These are phyloP conservation scores for Anorthoa munda DNA, from an alignment of 2,888 invertebrate species.

Conservation along the genomic window DNA sequence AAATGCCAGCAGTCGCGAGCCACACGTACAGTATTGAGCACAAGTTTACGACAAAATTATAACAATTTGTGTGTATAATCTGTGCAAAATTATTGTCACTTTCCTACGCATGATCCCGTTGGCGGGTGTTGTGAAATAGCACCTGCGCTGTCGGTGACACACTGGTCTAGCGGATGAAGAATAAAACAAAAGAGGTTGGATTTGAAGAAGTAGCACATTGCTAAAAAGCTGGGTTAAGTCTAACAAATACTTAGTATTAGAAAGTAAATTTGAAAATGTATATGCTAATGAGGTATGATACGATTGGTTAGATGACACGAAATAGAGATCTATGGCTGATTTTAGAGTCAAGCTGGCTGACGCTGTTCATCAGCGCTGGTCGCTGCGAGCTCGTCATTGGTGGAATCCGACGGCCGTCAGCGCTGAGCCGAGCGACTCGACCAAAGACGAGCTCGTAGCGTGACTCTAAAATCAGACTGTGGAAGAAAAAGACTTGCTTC, in stretches of 20 bases:
- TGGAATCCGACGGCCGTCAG: too few species aligned
- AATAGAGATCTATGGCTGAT: background rate
- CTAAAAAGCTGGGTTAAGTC: accelerated
- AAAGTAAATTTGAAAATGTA: background rate
- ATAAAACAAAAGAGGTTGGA: background rate
- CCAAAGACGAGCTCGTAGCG: too few species aligned
- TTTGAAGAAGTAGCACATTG: background rate
- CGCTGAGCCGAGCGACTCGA: too few species aligned
- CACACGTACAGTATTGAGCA: conserved; percentile 40
- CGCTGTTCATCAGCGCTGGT: too few species aligned
- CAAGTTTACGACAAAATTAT: conserved; percentile 62
- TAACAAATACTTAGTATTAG: background rate
- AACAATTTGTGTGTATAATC: conserved; percentile 63
- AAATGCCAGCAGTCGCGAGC: conserved; percentile 23
- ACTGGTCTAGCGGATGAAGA: conserved; percentile 27
- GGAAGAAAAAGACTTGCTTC: background rate
- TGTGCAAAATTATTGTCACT: conserved; percentile 60
- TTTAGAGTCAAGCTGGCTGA: too few species aligned
- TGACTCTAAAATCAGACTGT: too few species aligned
- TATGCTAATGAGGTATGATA: background rate
- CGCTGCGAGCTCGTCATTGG: too few species aligned
- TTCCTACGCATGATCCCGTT: conserved; percentile 67
- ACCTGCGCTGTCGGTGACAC: conserved; percentile 48
- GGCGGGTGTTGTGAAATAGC: conserved; percentile 54
- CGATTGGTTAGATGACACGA: background rate